Base-by-base conservation (phyloP, 2,888 invertebrate species). In the Pediacus dermestoides region DNA sequence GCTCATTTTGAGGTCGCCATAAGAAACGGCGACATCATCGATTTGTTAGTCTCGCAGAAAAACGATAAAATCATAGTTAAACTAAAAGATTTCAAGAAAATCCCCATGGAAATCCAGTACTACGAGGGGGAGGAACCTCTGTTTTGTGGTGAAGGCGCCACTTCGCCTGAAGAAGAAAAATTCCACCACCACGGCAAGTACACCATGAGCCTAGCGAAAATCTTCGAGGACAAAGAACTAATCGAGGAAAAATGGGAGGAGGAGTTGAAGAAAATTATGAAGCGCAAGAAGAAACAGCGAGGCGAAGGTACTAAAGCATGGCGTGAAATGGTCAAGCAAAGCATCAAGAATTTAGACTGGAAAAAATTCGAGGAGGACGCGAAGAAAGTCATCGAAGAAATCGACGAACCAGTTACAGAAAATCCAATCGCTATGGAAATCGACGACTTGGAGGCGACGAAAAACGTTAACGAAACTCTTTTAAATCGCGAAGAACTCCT, bases 181-280 rank as follows among this genome's bases (percentile, higher is more conserved):
- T 60, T 61, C 32, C 70, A 70, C 39, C 70, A 70, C 39, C 67
- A 70, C 44, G 70, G 78, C 30, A 80, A 81, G 60, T 71, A 78
- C 37, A 75, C 78, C n/a, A 76, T 80, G 51, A 77, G 80, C 30
- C 61, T 85, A 12, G 80, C 77, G 31, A 81, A 81, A 70, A 81
- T 86, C 54, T 87, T 87, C 64, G 86, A 87, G 68, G 84, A 81
- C 34, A 86, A 85, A 64, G 85, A 85, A 62, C 77, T 73, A 48
- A 71, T 78, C 21, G 84, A 81, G 2, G 84, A 84, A 57, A 78
- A 82, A 60, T 69, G 77, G 76, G 69, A 77, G 66, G 55, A 71
- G 39, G 68, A 65, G 41, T 52, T 67, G 30, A 64, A 61, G 40
- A 61, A 60, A 44, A 66, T 65, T 11, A 52, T 67, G 38, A 61